These are phyloP conservation scores for Phataginus tricuspis DNA, from an alignment of 2,797 vertebrate genomes.

Conservation along the genomic window DNA sequence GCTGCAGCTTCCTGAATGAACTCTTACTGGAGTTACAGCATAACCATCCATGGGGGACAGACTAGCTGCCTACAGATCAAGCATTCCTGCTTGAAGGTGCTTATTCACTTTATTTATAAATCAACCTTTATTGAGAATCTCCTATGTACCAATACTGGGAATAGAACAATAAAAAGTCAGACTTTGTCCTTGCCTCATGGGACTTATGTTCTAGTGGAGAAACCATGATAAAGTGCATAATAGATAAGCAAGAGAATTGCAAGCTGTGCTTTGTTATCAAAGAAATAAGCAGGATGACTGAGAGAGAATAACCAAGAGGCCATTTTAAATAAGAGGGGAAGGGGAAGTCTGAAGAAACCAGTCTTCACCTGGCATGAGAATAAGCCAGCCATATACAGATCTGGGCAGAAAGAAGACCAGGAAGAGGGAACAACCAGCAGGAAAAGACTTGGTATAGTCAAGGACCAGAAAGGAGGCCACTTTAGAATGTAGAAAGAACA, in stretches of 20 bases:
- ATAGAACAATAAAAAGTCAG: neutral
- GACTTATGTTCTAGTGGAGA: neutral
- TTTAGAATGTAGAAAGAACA: neutral
- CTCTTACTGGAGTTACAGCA: neutral
- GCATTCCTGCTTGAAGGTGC: neutral
- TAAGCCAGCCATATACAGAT: neutral
- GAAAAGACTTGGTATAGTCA: neutral
- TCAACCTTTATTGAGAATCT: neutral
- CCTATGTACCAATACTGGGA: neutral
- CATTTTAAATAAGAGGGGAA: neutral
- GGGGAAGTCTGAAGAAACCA: neutral
- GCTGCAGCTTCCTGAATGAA: neutral
- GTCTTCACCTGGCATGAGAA: neutral
- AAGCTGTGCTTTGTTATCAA: neutral
- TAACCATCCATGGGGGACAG: neutral
- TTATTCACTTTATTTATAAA: neutral
- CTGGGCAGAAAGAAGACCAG: neutral
- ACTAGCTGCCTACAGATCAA: neutral
- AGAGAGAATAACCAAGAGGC: neutral
- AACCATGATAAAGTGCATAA: neutral
- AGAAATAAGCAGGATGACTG: neutral
- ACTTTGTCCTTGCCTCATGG: neutral
- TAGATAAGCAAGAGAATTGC: slow-evolving; percentile 7
- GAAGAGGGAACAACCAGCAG: neutral
- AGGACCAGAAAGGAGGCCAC: neutral